Evolutionary conservation across 2,888 invertebrate genomes (phyloP).

Genomic region (Chouioia cunea): DNA sequence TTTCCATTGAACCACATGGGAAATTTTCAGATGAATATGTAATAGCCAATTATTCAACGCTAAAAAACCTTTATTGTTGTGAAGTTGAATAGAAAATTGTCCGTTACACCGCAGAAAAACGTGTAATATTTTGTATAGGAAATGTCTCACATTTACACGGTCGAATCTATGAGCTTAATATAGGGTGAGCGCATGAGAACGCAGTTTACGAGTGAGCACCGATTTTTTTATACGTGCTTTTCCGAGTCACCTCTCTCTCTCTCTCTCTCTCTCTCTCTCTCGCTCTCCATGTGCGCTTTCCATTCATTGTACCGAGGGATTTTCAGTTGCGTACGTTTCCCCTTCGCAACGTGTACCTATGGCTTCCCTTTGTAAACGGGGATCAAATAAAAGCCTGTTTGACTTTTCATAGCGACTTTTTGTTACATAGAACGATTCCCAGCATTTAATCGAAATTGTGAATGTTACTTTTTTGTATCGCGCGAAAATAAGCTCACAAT

Average conservation of each 20-base stretch:
- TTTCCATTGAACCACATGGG: too few relatives aligned
- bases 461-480: background rate
- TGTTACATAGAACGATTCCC: constrained; percentile 11
- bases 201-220: background rate
- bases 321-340: constrained; percentile 19
- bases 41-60: too few relatives aligned
- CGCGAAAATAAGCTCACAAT: background rate
- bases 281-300: background rate
- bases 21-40: too few relatives aligned
- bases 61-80: too few relatives aligned
- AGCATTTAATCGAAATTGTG: constrained; percentile 2
- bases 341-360: constrained; percentile 4
- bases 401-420: constrained; percentile 21
- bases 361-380: constrained; percentile 11
- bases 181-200: constrained; percentile 16
- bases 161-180: background rate
- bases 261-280: too few relatives aligned
- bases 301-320: constrained; percentile 7
- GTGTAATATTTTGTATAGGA: background rate
- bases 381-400: constrained; percentile 21
- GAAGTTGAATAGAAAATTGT: too few relatives aligned
- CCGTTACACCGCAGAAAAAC: too few relatives aligned
- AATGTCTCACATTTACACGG: constrained; percentile 13
- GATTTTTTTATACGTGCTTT: constrained; percentile 5
- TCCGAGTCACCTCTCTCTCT: constrained; percentile 7